Percentiles rank a stretch among this genome's conserved stretches.
Conservation (phyloP, 2,113 vertebrate species). For the Podarcis cretensis region DNA sequence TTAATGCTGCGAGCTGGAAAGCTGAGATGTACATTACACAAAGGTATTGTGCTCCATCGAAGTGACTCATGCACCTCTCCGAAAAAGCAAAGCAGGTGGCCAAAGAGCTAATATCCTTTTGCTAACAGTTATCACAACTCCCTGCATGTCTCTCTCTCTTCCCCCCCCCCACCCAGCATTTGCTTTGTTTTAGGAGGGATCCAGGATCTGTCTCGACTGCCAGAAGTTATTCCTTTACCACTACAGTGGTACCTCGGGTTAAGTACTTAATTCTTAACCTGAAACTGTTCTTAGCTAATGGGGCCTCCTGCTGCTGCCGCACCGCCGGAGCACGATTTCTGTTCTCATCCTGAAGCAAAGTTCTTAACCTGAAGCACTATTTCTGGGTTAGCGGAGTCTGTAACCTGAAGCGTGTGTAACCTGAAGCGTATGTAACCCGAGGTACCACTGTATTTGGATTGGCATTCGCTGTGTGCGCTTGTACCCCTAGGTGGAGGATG, state of each 20-base stretch:
- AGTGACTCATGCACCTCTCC: neutral
- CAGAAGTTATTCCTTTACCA: constrained; percentile 59
- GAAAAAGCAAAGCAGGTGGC: constrained; percentile 46
- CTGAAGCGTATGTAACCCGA: no score
- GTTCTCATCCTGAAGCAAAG: no score
- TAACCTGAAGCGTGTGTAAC: no score
- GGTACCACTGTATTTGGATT: constrained; percentile 2
- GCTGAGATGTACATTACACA: constrained; percentile 46
- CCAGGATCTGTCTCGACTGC: constrained; percentile 61
- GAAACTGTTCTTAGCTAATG: no score
- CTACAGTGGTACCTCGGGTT: neutral
- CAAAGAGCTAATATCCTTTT: constrained; percentile 62
- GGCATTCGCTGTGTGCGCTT: constrained; percentile 44
- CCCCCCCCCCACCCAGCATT: constrained; percentile 51
- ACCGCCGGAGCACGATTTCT: no score
- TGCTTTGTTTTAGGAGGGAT: constrained; percentile 54
- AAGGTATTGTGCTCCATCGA: constrained; percentile 52
- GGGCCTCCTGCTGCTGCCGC: no score
- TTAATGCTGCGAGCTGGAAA: constrained; percentile 57
- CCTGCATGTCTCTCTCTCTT: constrained; percentile 54
- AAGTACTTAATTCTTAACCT: no score
- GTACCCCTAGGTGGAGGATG: constrained; percentile 47
- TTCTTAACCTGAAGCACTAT: no score
- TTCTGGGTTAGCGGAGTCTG: no score
- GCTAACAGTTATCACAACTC: constrained; percentile 54